Evolutionary conservation across 2,888 invertebrate species (phyloP), one percentile per base, ranked within the genome.

Genomic region (Sphinx pinastri): DNA sequence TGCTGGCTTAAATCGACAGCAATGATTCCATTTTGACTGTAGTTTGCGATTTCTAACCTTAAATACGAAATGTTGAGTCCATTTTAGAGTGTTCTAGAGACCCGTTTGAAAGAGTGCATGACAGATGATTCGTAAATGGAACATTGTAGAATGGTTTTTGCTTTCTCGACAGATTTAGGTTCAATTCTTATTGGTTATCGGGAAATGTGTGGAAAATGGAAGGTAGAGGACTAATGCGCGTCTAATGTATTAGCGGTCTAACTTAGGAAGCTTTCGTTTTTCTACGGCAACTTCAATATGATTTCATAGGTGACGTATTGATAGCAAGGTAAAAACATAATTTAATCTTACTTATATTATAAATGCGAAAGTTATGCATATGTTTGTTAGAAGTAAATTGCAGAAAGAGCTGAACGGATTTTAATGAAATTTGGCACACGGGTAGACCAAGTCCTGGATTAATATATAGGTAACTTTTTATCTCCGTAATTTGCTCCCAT

Each of bases 51-150:
- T 57, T 13, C 52, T 11, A 25, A 25, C 57, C 58, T 38, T 67
- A 67, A 14, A 12, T 5, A 1, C 8, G 31, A 8, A 14, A 5
- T 25, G 16, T 74, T 75, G 60, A 74, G 76, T 71, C 25, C 66
- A 25, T 67, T 75, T 78, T 77, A 0, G 45, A 58, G 14, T 66
- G 59, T 25, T 12, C 54, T 0, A 7, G 2, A 38, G 1, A 12
- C 52, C 71, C 71, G 69, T 71, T 73, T 73, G 74, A 54, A 58
- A 67, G 63, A 72, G 67, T 72, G 67, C 74, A 79, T 82, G 83
- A 82, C 79, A 75, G 78, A 81, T 81, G 83, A 82, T 79, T 79
- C 74, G 71, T 73, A 70, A 75, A 71, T 73, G 72, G 71, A 73
- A 81, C 80, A 80, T 75, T 76, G 76, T 78, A 78, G 78, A 63